phyloP scores from a whole-genome alignment of 2,113 vertebrate species.

The Mungos mungo region DNA sequence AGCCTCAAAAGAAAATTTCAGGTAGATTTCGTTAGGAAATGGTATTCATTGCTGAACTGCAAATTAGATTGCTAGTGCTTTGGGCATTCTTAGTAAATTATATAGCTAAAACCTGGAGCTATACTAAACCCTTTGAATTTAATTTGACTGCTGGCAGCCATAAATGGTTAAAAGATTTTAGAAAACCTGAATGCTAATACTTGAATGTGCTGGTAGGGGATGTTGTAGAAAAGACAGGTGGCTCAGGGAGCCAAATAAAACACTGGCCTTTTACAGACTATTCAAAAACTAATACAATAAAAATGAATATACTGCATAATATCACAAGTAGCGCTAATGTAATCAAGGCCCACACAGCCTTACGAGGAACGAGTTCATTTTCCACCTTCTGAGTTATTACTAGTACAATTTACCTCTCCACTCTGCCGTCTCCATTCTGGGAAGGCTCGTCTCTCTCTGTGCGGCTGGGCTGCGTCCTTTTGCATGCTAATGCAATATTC shows the following conservation, averaged over 20 bases:
- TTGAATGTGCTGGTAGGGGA: slow-evolving; percentile 30
- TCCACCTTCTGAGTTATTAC: slow-evolving; percentile 67
- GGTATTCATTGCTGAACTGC: slow-evolving; percentile 73
- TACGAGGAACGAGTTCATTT: slow-evolving; percentile 45
- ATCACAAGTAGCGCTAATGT: slow-evolving; percentile 52
- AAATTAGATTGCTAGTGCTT: slow-evolving; percentile 74
- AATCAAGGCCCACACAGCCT: slow-evolving; percentile 71
- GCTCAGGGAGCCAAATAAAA: slow-evolving; percentile 31
- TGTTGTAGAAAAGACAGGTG: slow-evolving; percentile 48
- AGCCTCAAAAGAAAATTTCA: slow-evolving; percentile 76
- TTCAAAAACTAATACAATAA: slow-evolving; percentile 45
- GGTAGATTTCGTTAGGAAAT: slow-evolving; percentile 73
- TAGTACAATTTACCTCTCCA: slow-evolving; percentile 34
- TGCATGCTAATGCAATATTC: slow-evolving; percentile 81
- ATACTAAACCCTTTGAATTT: slow-evolving; percentile 79
- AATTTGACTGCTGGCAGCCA: slow-evolving; percentile 76
- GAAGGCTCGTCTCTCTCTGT: slow-evolving; percentile 37
- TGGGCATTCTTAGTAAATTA: slow-evolving; percentile 78
- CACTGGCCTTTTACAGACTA: slow-evolving; percentile 57
- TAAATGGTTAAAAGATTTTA: slow-evolving; percentile 77
- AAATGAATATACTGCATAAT: slow-evolving; percentile 56
- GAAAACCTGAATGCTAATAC: slow-evolving; percentile 62
- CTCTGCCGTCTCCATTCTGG: slow-evolving; percentile 47
- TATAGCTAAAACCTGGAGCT: slow-evolving; percentile 69
- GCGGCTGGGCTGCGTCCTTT: slow-evolving; percentile 51